Conservation (phyloP, 2,888 invertebrate genomes). For the Trissoscelio sp. region DNA sequence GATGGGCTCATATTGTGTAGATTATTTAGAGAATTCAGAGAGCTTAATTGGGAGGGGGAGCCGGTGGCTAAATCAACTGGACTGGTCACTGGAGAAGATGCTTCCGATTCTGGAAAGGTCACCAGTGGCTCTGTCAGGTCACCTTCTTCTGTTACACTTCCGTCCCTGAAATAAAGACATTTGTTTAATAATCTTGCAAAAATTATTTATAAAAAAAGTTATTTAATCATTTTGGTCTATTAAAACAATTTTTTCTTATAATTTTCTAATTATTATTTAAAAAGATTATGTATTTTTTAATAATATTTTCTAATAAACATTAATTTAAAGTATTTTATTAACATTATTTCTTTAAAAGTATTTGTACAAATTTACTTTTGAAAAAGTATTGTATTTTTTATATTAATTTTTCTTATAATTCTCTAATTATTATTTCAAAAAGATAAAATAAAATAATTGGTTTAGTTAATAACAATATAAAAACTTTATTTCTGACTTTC, state of each 20-base stretch:
- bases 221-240: too few species aligned
- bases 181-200: background rate
- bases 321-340: too few species aligned
- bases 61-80: slow-evolving; percentile 82
- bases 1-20: slow-evolving; percentile 78
- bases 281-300: too few species aligned
- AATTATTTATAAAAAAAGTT: background rate
- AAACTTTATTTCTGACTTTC: slow-evolving; percentile 31
- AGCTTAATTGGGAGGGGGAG: slow-evolving; percentile 83
- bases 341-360: too few species aligned
- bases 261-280: too few species aligned
- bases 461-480: background rate
- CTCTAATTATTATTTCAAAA: too few species aligned
- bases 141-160: slow-evolving; percentile 76
- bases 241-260: too few species aligned
- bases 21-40: slow-evolving; percentile 79
- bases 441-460: background rate
- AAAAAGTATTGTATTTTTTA: too few species aligned
- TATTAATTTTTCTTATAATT: too few species aligned
- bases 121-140: slow-evolving; percentile 87
- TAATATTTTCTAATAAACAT: too few species aligned
- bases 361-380: too few species aligned
- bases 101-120: slow-evolving; percentile 92
- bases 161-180: slow-evolving; percentile 74
- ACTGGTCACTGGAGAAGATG: slow-evolving; percentile 86